Evolutionary conservation across 2,888 invertebrate species (phyloP), one percentile per base, ranked within the genome.

Genomic region (Stenodera caucasica): DNA sequence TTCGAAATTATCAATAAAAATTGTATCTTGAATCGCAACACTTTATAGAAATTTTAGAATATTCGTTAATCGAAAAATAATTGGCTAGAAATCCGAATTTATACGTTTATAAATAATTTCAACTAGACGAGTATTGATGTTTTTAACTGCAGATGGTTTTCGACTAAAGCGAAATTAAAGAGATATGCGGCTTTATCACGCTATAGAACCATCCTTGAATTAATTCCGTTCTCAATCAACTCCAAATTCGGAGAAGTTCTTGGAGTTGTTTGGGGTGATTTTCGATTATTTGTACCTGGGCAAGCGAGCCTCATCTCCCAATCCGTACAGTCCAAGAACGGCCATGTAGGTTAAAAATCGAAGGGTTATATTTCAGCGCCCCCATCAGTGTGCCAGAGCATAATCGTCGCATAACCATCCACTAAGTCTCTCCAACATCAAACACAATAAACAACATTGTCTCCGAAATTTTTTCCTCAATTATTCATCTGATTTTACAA

Each of bases 311-410:
- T 90, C 90, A 81, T 90, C 90, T 76, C 90, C 89, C 77, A 90
- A 85, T 74, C 90, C 90, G 79, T 90, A 91, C 61, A 90, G 86
- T 77, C 90, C 90, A 74, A 90, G 90, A 78, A 90, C 90, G 76
- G 90, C 90, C 90, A 90, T 90, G 70, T 68, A 69, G 75, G 70
- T 69, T 70, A 72, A 57, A 62, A 60, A 54, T 14, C 51, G 59
- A 51, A 58, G 59, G 35, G 55, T 29, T 35, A 55, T 56, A 54
- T 55, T 60, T 57, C 74, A 72, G 72, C 70, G 80, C 76, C 78
- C 70, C 75, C 74, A 74, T 74, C 68, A 70, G 71, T 71, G 70
- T 70, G 72, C 67, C 68, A 65, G 67, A 65, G 68, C 72, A 71
- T 66, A 58, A 67, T 69, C 60, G 57, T 60, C 66, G 59, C 61